Base-by-base conservation (phyloP, 2,113 vertebrate genomes). In the Cynoglossus semilaevis region DNA sequence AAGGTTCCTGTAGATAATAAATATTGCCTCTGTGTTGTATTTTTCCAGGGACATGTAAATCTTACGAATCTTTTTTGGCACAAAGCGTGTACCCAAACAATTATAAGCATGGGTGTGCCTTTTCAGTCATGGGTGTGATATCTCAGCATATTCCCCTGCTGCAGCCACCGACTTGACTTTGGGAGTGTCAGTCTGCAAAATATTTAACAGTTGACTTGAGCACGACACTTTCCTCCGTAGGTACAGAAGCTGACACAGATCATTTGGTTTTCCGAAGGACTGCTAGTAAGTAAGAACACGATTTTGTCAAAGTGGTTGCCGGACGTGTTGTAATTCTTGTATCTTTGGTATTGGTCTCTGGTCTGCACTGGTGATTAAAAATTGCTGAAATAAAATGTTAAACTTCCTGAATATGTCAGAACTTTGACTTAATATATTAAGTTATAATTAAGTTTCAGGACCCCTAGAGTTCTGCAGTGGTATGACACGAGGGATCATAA, bases 51-150 rank as follows among this genome's bases (percentile, higher is more conserved):
- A 9, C 15, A 51, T n/a, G 3, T 15, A 14, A 51, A 14, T 4
- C 49, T 15, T 11, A 29, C 3, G 2, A 29, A 6, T 29, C 2
- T 29, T 29, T 43, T 16, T 17, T 45, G 29, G 9, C 44, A 58
- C 3, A 35, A 8, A 8, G 1, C 47, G 22, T 14, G 9, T n/a
- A 13, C 5, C 34, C 15, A 67, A 45, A 37, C 1, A 8, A 49
- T 47, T 5, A 14, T 35, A 12, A 4, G 3, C 0, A 8, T 41
- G 63, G 58, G 49, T 55, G 55, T 68, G 46, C 34, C 41, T 17
- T 48, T 29, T 56, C 8, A 51, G 10, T n/a, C 22, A 49, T 61
- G 62, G 70, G 70, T 74, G 70, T 70, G 54, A 70, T 49, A 17
- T 43, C 9, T 34, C 11, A 34, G 54, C 18, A 35, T 8, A 58